Evolutionary conservation across 2,113 vertebrate species (phyloP), one percentile per base, ranked within the genome.

Genomic region (Callionymus lyra): DNA sequence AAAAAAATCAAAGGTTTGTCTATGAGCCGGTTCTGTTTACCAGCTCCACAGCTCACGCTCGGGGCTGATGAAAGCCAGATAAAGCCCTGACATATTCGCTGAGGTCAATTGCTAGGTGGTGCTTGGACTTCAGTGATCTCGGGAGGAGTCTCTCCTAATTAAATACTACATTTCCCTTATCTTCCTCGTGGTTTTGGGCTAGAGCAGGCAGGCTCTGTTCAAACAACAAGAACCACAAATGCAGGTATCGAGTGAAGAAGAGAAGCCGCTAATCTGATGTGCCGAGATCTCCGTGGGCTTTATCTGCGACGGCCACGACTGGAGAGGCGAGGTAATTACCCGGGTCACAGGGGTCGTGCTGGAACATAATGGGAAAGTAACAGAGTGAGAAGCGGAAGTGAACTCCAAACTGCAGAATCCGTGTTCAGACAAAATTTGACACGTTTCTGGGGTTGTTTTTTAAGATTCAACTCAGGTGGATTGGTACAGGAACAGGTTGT

Each of bases 161-260:
- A 74, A 82, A 79, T 58, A 70, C 65, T 56, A 72, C 53, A 59
- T 57, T 35, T 60, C 55, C 56, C 67, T 75, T 75, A 82, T 82
- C 76, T 72, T 31, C 1, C n/a, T 15, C 8, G 21, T 8, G 21
- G 21, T 34, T 6, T 16, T 15, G 14, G 32, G 16, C 12, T 21
- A 15, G 6, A 9, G 41, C 10, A 31, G 2, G 5, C 41, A 6
- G 8, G 42, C 34, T 9, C 34, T 4, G n/a, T n/a, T n/a, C n/a
- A 5, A 34, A 16, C 2, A 39, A 6, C 14, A 38, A 6, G 4
- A 38, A 6, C 2, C 9, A 55, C 44, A 63, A 63, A 34, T 44
- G 34, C 57, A 44, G n/a, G n/a, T n/a, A n/a, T n/a, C n/a, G n/a
- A n/a, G n/a, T n/a, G n/a, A n/a, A n/a, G n/a, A n/a, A n/a, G n/a